A percentile compares a stretch with the other conserved stretches of the same genome.
These are phyloP conservation scores for Lepidochrysops patricia DNA, from an alignment of 2,888 invertebrate genomes.

Conservation along the genomic window DNA sequence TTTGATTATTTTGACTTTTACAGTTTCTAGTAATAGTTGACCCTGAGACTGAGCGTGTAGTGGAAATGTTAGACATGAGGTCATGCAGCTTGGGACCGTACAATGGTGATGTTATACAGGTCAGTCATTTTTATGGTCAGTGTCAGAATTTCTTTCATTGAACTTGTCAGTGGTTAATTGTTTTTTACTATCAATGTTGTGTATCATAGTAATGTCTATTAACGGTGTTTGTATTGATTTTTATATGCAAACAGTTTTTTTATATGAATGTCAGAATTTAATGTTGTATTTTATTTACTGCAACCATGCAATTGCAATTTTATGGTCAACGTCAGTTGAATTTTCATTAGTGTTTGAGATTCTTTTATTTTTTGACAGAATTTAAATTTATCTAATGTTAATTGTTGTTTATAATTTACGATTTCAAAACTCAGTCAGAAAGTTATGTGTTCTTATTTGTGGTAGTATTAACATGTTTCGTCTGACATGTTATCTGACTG, in stretches of 20 bases:
- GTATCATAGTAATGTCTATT: not conserved
- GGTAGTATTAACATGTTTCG: too few species aligned
- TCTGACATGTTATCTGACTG: too few species aligned
- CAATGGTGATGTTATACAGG: constrained; percentile 44
- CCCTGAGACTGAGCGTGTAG: constrained; percentile 43
- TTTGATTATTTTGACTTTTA: constrained; percentile 8
- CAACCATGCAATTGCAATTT: not conserved
- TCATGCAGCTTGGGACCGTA: constrained; percentile 41
- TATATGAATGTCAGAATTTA: not conserved
- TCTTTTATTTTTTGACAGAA: not conserved
- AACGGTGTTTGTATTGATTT: not conserved
- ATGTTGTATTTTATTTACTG: not conserved
- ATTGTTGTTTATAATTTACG: not conserved
- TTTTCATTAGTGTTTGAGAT: not conserved
- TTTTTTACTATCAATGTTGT: not conserved
- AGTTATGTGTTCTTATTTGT: too few species aligned
- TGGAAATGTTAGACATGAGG: constrained; percentile 55
- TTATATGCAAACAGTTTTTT: not conserved
- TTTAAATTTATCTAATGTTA: not conserved
- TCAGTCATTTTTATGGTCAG: constrained; percentile 22
- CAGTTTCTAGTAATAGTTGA: constrained; percentile 55
- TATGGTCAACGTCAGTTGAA: not conserved
- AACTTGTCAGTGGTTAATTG: not conserved
- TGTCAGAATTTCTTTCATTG: not conserved
- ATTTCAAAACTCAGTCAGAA: not conserved